These are phyloP conservation scores for Maylandia zebra DNA, from an alignment of 2,113 vertebrate species.

Conservation along the genomic window DNA sequence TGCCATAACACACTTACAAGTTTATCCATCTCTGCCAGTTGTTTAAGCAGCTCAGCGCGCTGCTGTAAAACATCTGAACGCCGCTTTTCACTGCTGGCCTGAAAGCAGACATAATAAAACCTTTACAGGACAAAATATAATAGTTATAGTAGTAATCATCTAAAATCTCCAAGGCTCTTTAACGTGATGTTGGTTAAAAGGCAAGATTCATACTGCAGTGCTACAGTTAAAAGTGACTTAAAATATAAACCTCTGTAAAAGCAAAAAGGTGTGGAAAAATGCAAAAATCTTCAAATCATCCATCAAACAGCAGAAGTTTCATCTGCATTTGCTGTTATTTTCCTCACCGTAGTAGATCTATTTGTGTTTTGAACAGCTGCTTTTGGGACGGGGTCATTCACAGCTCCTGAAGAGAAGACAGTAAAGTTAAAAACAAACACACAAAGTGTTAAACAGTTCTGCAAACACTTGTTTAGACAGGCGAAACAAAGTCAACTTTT, in stretches of 20 bases:
- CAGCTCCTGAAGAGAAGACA: not conserved
- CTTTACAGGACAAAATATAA: not conserved
- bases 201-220: fast-evolving
- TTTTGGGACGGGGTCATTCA: not conserved
- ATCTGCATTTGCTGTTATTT: not conserved
- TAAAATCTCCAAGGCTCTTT: not conserved
- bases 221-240: not conserved
- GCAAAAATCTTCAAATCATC: not conserved
- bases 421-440: not conserved
- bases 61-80: constrained; percentile 21
- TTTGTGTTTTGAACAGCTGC: not conserved
- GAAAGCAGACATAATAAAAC: not conserved
- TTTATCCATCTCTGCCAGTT: constrained; percentile 41
- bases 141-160: not conserved
- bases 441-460: not conserved
- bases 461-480: not conserved
- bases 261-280: not conserved
- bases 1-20: not conserved
- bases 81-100: not conserved
- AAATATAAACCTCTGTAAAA: fast-evolving
- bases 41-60: constrained; percentile 13
- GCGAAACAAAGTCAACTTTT: fast-evolving
- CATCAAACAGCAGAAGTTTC: not conserved
- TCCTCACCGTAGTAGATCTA: not conserved
- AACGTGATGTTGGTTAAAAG: fast-evolving